Evolutionary conservation across 2,113 vertebrate species (phyloP).

Genomic region (Rhinogobius similis): DNA sequence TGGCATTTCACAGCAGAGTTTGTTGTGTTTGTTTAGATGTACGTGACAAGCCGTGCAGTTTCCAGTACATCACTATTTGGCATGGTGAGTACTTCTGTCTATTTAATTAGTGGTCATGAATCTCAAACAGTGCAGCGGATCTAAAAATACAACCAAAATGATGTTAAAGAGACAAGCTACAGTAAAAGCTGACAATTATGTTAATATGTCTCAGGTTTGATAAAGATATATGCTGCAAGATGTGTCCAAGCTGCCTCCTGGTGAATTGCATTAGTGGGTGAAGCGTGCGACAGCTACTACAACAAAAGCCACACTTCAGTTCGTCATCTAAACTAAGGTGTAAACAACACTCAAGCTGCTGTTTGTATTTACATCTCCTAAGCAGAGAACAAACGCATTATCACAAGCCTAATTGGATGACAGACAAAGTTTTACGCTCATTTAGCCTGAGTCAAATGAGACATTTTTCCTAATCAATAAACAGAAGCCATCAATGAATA

Average conservation of each 20-base stretch:
- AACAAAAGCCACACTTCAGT: conserved; percentile 45
- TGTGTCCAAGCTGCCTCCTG: conserved; percentile 60
- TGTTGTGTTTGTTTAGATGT: conserved; percentile 38
- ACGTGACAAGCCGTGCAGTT: conserved; percentile 59
- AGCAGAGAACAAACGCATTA: conserved; percentile 57
- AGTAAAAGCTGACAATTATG: conserved; percentile 77
- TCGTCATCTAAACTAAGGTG: conserved; percentile 42
- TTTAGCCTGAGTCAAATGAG: conserved; percentile 41
- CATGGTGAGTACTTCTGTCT: conserved; percentile 58
- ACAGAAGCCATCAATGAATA: conserved; percentile 2
- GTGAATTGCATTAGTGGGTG: conserved; percentile 31
- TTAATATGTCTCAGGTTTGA: conserved; percentile 67
- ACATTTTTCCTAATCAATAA: conserved; percentile 29
- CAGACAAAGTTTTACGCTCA: conserved; percentile 46
- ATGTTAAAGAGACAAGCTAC: conserved; percentile 74
- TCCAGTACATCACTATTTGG: conserved; percentile 61
- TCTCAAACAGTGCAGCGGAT: conserved; percentile 67
- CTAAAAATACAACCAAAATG: conserved; percentile 74
- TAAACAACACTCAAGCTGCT: conserved; percentile 35
- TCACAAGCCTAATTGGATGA: conserved; percentile 56
- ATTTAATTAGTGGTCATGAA: conserved; percentile 68
- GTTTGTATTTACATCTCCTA: conserved; percentile 67
- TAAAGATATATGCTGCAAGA: conserved; percentile 59
- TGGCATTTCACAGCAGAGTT: conserved; percentile 36
- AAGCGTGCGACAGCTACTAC: conserved; percentile 14